These are phyloP conservation scores for Sinella curviseta DNA, from an alignment of 1,140 invertebrate species.

Conservation along the genomic window DNA sequence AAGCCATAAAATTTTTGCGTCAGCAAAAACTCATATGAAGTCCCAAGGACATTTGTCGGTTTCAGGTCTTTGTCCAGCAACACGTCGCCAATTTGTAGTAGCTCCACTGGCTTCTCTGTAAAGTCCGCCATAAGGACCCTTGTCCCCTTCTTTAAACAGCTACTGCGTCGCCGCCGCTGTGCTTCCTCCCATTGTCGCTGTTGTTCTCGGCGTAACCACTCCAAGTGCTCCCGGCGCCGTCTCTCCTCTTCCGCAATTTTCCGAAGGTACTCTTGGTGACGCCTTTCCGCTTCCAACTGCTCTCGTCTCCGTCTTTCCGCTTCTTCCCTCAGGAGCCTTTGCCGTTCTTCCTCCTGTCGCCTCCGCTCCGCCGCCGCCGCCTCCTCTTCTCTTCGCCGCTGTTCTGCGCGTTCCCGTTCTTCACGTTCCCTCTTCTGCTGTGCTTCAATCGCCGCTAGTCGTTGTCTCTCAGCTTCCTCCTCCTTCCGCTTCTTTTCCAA, in stretches of 20 bases:
- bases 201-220: background rate
- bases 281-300: too few relatives aligned
- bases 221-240: too few relatives aligned
- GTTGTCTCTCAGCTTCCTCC: background rate
- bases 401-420: background rate
- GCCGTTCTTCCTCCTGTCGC: background rate
- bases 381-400: background rate
- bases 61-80: conserved; percentile 1
- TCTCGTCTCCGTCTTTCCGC: background rate
- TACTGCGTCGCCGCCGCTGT: background rate
- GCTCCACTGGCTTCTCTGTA: background rate
- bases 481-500: background rate
- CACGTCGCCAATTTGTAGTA: background rate
- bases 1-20: conserved; percentile 27
- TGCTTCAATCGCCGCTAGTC: background rate
- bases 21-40: conserved; percentile 8
- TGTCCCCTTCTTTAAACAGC: conserved; percentile 2
- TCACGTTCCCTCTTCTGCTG: background rate
- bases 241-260: too few relatives aligned
- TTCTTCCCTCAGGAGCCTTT: background rate
- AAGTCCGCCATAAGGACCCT: background rate
- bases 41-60: background rate
- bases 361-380: background rate
- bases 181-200: background rate
- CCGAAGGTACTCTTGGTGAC: too few relatives aligned